Percentiles rank a stretch among this genome's conserved stretches.
Conservation (phyloP, 30 jellyfish, hydroid and myxozoan genomes). For the Rhopilema esculentum region DNA sequence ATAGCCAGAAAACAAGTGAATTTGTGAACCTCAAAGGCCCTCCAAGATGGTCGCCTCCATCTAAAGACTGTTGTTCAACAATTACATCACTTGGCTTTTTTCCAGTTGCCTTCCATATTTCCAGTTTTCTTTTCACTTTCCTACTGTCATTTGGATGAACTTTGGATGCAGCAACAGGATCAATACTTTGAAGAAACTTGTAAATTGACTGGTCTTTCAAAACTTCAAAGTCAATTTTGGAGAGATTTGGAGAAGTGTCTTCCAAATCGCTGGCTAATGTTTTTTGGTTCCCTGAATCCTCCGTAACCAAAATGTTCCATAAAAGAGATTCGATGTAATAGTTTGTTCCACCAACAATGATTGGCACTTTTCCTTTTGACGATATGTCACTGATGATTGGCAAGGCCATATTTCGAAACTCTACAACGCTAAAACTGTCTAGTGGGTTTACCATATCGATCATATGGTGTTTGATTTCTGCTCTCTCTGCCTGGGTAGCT, state of each 20-base stretch:
- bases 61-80: constrained; percentile 59
- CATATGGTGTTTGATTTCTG: constrained; percentile 84
- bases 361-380: constrained; percentile 72
- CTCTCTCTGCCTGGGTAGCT: constrained; percentile 78
- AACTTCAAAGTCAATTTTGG: not conserved
- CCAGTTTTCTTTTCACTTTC: constrained; percentile 83
- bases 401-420: constrained; percentile 83
- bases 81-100: constrained; percentile 65
- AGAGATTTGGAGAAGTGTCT: not conserved
- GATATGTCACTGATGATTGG: constrained; percentile 63
- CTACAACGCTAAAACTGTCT: constrained; percentile 78
- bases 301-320: constrained; percentile 83
- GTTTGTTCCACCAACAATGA: constrained; percentile 98
- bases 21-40: constrained; percentile 92
- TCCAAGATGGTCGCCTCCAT: constrained; percentile 88
- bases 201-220: not conserved
- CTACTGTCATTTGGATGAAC: constrained; percentile 95
- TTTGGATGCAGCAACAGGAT: constrained; percentile 86
- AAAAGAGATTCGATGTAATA: constrained; percentile 88
- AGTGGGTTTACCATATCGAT: constrained; percentile 78
- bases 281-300: not conserved
- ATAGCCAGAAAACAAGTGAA: constrained; percentile 89
- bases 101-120: constrained; percentile 70
- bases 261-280: not conserved
- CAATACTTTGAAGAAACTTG: constrained; percentile 61